These are phyloP conservation scores for Sinhomidia bicolor DNA, from an alignment of 2,888 invertebrate genomes.

Conservation along the genomic window DNA sequence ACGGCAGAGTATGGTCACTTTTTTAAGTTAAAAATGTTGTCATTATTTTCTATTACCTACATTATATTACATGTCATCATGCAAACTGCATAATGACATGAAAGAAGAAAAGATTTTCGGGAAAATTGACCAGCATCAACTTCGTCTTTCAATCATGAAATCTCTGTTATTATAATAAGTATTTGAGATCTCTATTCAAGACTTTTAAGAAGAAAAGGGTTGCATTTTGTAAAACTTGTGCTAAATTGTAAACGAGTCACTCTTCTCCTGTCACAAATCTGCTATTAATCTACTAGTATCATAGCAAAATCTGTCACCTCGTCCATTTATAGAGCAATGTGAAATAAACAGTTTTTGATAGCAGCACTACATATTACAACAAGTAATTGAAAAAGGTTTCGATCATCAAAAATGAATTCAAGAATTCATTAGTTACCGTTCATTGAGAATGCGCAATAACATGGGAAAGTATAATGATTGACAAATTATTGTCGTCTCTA, in stretches of 20 bases:
- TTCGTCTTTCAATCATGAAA: slow-evolving; percentile 24
- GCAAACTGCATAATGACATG: background rate
- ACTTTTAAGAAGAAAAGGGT: slow-evolving; percentile 43
- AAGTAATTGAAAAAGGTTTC: background rate
- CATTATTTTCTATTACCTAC: background rate
- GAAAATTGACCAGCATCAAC: slow-evolving; percentile 23
- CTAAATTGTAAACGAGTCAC: no score
- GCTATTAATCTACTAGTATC: no score
- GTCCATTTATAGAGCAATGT: slow-evolving; percentile 19
- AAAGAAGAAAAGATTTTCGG: background rate
- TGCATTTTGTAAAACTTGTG: no score
- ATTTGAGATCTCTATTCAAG: slow-evolving; percentile 31
- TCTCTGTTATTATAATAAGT: slow-evolving; percentile 28
- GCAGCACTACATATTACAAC: slow-evolving; percentile 20
- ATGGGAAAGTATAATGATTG: no score
- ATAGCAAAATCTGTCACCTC: slow-evolving; percentile 54
- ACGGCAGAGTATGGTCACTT: slow-evolving; percentile 39
- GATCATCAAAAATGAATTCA: no score
- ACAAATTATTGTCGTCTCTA: slow-evolving; percentile 65
- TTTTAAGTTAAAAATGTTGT: background rate
- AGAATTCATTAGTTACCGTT: no score
- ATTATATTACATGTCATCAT: background rate
- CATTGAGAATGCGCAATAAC: slow-evolving; percentile 52
- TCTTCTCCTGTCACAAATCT: background rate
- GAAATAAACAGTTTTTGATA: slow-evolving; percentile 3